Base-by-base conservation (phyloP, 2,113 vertebrate species). In the Lycaon pictus region DNA sequence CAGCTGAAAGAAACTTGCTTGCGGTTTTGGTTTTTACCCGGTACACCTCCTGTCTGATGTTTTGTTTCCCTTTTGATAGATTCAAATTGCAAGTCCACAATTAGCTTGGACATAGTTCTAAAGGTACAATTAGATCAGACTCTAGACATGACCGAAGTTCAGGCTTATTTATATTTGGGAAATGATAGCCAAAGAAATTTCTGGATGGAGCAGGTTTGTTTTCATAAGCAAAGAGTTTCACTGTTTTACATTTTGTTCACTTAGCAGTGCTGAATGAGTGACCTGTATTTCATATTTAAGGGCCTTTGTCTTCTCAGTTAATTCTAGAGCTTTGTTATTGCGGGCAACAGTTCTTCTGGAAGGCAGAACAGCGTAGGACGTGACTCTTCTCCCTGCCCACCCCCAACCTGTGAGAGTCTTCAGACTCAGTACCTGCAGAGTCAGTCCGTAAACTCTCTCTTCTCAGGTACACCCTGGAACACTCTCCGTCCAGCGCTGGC, bases 91-190 rank as follows among this genome's bases (percentile, higher is more conserved):
- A 90, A 81, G 84, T 93, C 53, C 89, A 69, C 55, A 53, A 87
- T 88, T 80, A 97, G 80, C 90, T 63, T 93, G 55, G 55, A 55
- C 55, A 55, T 65, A 92, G 74, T 65, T 92, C 56, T 80, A 76
- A 95, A 92, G 83, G 69, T 90, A 85, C 76, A 74, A 32, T 77
- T 69, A 96, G 95, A 79, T 96, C 96, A 97, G 67, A 76, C 62
- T 96, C 67, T 74, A 94, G 88, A 71, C 51, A n/a, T 90, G 81
- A 69, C 80, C 20, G 27, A 94, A 97, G 93, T 95, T 89, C 88
- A 84, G 48, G 9, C 51, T 96, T 96, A 96, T 93, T 93, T 92
- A 72, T 89, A 60, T 74, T 94, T 97, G 65, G 79, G 43, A 95
- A 93, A 81, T 83, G 35, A 79, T 80, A 77, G 56, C 72, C 84